Evolutionary conservation across 2,888 invertebrate genomes (phyloP).

Genomic region (Ormyrus pomaceus): DNA sequence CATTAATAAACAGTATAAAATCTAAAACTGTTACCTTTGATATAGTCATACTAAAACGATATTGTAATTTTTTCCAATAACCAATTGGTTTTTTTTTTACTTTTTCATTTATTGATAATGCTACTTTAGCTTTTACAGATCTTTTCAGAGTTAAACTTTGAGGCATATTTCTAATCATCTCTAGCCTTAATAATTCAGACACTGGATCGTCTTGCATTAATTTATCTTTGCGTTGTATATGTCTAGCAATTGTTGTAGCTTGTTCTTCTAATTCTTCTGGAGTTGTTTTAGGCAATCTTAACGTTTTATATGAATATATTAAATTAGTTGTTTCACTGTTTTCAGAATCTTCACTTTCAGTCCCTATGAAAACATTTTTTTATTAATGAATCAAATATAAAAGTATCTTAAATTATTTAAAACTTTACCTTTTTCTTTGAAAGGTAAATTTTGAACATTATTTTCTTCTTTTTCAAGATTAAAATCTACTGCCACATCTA

Average conservation of each 20-base stretch:
- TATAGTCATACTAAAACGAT: conserved; percentile 78
- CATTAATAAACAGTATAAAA: too few species aligned
- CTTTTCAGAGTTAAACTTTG: conserved; percentile 84
- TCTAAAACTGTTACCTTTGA: conserved; percentile 61
- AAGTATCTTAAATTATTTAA: neutral
- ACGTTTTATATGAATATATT: conserved; percentile 43
- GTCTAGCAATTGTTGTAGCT: conserved; percentile 80
- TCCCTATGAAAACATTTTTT: conserved; percentile 11
- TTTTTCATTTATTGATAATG: conserved; percentile 79
- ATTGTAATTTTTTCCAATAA: conserved; percentile 79
- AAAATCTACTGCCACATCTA: conserved; percentile 6
- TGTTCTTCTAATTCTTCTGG: conserved; percentile 74
- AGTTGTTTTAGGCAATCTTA: conserved; percentile 45
- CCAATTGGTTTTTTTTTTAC: conserved; percentile 77
- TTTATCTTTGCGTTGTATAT: conserved; percentile 81
- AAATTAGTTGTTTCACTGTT: conserved; percentile 50
- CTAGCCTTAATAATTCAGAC: conserved; percentile 81
- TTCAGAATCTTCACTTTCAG: conserved; percentile 48
- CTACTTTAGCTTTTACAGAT: conserved; percentile 81
- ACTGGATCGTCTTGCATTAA: conserved; percentile 82
- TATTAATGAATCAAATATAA: neutral
- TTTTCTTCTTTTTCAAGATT: conserved; percentile 33
- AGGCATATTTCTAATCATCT: conserved; percentile 82
- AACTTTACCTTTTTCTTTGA: conserved; percentile 41
- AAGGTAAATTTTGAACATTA: conserved; percentile 24